Evolutionary conservation across 2,797 vertebrate species (phyloP).

Genomic region (Neosilurus mollespiculum): DNA sequence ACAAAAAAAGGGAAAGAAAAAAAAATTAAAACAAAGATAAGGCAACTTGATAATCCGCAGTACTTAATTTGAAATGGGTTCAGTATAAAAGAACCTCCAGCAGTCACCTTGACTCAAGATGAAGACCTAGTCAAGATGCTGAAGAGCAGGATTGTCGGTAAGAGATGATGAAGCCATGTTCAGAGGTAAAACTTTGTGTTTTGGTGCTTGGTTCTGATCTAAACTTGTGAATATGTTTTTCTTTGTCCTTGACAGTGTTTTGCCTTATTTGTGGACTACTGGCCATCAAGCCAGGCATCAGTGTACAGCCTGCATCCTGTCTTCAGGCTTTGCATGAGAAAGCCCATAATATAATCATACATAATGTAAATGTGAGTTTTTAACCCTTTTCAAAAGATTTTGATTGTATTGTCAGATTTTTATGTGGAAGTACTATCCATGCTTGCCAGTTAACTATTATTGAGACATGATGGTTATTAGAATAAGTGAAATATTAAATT

Average conservation of each 20-base stretch:
- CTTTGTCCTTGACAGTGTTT: slow-evolving; percentile 25
- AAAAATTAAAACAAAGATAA: slow-evolving; percentile 8
- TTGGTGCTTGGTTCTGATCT: slow-evolving; percentile 7
- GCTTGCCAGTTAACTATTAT: background rate
- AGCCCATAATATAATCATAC: rapidly evolving
- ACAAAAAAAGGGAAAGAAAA: background rate
- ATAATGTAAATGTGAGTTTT: slow-evolving; percentile 24
- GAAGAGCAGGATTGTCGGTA: slow-evolving; percentile 42
- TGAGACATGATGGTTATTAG: background rate
- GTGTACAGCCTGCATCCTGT: background rate
- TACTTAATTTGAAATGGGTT: slow-evolving; percentile 11
- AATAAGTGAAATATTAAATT: background rate
- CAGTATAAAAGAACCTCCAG: slow-evolving; percentile 43
- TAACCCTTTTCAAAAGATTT: background rate
- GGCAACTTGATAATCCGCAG: slow-evolving; percentile 4
- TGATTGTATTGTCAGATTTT: background rate
- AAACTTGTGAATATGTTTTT: background rate
- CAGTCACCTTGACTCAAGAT: slow-evolving; percentile 24
- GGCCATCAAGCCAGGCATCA: background rate
- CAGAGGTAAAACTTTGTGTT: background rate
- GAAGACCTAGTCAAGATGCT: slow-evolving; percentile 44
- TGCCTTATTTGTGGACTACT: slow-evolving; percentile 36
- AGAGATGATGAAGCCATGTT: slow-evolving; percentile 13
- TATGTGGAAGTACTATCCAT: background rate
- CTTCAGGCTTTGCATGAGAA: background rate